These are phyloP conservation scores for Ciconia nigra DNA, from an alignment of 2,797 vertebrate species.

Conservation along the genomic window DNA sequence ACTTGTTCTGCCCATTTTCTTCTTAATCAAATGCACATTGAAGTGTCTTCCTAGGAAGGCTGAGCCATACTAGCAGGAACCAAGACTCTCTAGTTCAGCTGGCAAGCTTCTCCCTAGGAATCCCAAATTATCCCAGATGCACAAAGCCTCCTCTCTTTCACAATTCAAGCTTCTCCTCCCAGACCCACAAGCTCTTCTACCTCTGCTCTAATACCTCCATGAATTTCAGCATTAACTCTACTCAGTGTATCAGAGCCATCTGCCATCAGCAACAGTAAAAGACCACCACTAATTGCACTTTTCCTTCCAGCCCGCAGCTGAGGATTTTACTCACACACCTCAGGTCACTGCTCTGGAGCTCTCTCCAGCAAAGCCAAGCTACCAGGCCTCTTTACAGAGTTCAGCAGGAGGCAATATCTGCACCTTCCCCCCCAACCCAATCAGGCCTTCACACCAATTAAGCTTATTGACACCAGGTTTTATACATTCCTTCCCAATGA, in stretches of 20 bases:
- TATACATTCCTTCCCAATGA: neutral
- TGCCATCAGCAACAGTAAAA: neutral
- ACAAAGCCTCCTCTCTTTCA: neutral
- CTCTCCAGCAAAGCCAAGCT: neutral
- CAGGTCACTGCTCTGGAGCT: neutral
- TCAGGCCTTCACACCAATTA: neutral
- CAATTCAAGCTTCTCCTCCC: neutral
- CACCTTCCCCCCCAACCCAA: neutral
- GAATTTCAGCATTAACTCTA: neutral
- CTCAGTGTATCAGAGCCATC: neutral
- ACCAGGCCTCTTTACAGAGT: neutral
- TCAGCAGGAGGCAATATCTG: neutral
- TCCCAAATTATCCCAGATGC: neutral
- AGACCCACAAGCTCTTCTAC: neutral
- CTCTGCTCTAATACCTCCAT: neutral
- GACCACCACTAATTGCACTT: neutral
- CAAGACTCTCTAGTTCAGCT: neutral
- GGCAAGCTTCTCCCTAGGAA: neutral
- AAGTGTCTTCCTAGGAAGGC: conserved; percentile 6
- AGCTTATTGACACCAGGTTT: conserved; percentile 29
- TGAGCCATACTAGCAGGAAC: conserved; percentile 4
- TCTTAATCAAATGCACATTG: conserved; percentile 17
- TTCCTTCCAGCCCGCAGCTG: neutral
- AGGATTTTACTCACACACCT: neutral
- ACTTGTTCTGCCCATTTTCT: conserved; percentile 33